Conservation (phyloP, 2,888 invertebrate species). For the Mesorhabditis belari region DNA sequence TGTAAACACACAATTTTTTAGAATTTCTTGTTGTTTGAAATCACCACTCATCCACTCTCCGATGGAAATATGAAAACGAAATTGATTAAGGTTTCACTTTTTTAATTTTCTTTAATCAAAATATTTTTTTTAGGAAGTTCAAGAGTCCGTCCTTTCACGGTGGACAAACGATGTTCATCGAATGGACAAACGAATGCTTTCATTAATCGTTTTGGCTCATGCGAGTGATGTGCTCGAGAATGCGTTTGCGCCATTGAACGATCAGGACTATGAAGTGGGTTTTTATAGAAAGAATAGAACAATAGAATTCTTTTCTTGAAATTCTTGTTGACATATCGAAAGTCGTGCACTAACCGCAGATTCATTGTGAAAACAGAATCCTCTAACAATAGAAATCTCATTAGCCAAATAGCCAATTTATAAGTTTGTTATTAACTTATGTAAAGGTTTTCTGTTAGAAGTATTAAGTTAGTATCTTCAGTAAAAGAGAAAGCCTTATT, state of each 20-base stretch:
- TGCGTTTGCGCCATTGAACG: conserved; percentile 84
- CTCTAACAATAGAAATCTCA: not conserved
- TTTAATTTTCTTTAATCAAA: conserved; percentile 58
- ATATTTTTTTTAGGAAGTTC: conserved; percentile 62
- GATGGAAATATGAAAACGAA: conserved; percentile 90
- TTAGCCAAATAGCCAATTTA: not conserved
- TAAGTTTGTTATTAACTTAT: not conserved
- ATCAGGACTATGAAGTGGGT: conserved; percentile 53
- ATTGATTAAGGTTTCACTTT: conserved; percentile 69
- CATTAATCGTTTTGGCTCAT: conserved; percentile 88
- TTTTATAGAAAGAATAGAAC: no score
- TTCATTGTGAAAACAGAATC: not conserved
- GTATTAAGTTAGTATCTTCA: not conserved
- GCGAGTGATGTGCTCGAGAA: conserved; percentile 98
- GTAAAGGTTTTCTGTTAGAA: not conserved
- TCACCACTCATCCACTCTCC: conserved; percentile 98
- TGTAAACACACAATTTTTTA: conserved; percentile 95
- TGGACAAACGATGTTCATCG: conserved; percentile 95
- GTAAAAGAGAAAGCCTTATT: no score
- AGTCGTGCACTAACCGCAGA: not conserved
- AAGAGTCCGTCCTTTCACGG: conserved; percentile 88
- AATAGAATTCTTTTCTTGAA: not conserved
- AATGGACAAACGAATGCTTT: conserved; percentile 88
- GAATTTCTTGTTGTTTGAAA: conserved; percentile 97
- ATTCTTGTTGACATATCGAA: not conserved